phyloP scores from a whole-genome alignment of 2,797 vertebrate species.

The Chaenodraco wilsoni region DNA sequence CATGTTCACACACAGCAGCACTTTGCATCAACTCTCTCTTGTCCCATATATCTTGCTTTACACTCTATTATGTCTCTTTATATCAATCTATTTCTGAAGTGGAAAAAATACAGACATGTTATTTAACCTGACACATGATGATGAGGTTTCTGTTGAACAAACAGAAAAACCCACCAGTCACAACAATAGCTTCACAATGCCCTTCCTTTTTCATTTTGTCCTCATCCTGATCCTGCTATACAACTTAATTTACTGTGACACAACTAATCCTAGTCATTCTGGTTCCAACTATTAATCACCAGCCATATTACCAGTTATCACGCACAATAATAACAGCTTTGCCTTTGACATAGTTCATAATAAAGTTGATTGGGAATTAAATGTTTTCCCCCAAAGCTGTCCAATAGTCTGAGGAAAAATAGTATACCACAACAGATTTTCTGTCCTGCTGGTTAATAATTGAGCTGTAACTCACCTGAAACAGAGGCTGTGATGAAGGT shows the following conservation, averaged over 20 bases:
- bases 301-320: background rate
- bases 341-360: background rate
- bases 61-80: background rate
- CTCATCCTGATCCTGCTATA: background rate
- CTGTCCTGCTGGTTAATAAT: background rate
- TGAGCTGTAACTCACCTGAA: conserved; percentile 60
- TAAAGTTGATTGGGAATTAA: background rate
- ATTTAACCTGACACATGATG: conserved; percentile 9
- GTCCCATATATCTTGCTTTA: background rate
- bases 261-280: background rate
- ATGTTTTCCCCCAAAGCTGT: background rate
- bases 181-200: background rate
- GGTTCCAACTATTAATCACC: background rate
- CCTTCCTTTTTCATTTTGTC: background rate
- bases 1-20: conserved; percentile 18
- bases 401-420: background rate
- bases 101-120: conserved; percentile 4
- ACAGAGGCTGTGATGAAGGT: background rate
- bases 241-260: background rate
- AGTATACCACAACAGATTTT: background rate
- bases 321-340: background rate
- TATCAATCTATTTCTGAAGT: background rate
- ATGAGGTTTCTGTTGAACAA: background rate
- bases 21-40: background rate
- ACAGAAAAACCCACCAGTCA: background rate